Conservation (phyloP, 2,113 vertebrate species). For the cattle (Bos taurus) region DNA sequence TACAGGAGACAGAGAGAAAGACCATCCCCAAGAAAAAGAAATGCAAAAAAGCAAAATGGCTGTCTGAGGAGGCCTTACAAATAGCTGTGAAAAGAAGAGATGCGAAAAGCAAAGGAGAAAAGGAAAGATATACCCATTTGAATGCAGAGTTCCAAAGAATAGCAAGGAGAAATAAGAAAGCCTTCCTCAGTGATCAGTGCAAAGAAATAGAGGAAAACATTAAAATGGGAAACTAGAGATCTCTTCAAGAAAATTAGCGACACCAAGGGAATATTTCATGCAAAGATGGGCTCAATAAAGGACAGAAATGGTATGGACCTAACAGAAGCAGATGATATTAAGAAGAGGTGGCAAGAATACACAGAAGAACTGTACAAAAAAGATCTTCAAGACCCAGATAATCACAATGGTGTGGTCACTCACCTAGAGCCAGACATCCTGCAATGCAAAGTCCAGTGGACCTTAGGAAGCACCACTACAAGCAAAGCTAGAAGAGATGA, state of each 20-base stretch:
- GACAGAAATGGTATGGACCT: neutral
- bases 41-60: neutral
- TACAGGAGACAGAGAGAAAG: neutral
- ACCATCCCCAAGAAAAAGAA: neutral
- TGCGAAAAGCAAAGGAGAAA: neutral
- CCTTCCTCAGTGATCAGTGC: neutral
- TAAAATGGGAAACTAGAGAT: neutral
- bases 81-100: neutral
- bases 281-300: neutral
- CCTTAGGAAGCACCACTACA: neutral
- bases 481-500: neutral
- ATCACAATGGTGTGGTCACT: neutral
- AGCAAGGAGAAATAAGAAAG: neutral
- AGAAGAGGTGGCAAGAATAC: neutral
- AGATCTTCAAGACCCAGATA: neutral
- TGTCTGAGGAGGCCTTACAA: neutral
- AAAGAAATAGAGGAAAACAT: neutral
- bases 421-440: neutral
- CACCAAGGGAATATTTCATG: neutral
- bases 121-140: neutral
- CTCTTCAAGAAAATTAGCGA: neutral
- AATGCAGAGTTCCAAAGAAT: neutral
- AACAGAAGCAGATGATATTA: neutral
- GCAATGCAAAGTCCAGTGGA: neutral
- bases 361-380: neutral